Evolutionary conservation across 2,797 vertebrate genomes (phyloP), one percentile per base, ranked within the genome.

Genomic region (Falco cherrug): DNA sequence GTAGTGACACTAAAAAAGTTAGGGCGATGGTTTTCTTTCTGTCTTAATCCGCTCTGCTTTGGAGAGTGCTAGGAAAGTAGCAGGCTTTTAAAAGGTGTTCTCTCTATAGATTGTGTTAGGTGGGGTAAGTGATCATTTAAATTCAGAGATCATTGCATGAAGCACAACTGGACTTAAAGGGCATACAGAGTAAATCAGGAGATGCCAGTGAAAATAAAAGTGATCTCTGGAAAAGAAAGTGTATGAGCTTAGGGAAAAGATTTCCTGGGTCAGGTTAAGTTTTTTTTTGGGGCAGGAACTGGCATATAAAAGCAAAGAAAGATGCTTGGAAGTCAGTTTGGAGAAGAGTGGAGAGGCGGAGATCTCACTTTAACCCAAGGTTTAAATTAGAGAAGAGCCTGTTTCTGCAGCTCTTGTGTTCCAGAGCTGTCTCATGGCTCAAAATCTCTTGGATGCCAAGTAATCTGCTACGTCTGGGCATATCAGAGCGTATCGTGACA

Each of bases 401-500:
- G 4, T 5, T 68, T 74, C 71, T 18, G 2, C 11, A 37, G 20
- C 13, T 13, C 8, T 4, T 18, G 20, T 22, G 57, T 31, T 48
- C 47, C n/a, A 9, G 43, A 39, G 37, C 31, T 21, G 7, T 24
- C 67, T 5, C 15, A 0, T 5, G 31, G 28, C 54, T 64, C 41
- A 4, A 28, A 14, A 35, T 11, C 37, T 28, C 41, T 4, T 6
- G 19, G 63, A 20, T 75, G 56, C 68, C 24, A 8, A 29, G 21
- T 13, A 41, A 54, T 11, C 50, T 59, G n/a, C 56, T 19, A 0
- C 11, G 0, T 2, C 64, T 5, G 47, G 60, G 87, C 41, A 11
- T 14, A 0, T 13, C 51, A 1, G 77, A 53, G 47, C 28, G 11
- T 65, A 24, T 8, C 9, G 22, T 16, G 41, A 43, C 33, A 20